Base-by-base conservation (phyloP, 1,140 invertebrate genomes). In the Eufriesea mexicana region DNA sequence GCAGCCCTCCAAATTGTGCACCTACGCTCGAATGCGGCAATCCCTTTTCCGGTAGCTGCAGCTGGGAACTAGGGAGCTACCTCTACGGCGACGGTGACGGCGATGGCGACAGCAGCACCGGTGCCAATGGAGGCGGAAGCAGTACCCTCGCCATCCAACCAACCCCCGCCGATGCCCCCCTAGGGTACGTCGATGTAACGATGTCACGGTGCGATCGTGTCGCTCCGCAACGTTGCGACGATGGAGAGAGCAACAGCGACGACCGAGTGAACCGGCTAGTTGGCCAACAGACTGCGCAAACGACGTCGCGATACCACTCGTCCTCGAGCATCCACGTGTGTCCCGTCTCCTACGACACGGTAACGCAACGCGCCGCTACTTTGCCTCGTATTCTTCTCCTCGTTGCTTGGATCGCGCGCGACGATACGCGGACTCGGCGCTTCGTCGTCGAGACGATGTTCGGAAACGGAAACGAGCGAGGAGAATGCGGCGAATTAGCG, bases 21-120 rank as follows among this genome's bases (percentile, higher is more conserved):
- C 88, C 91, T 90, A 89, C 88, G 89, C 91, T 92, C 89, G 90
- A 91, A 90, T 92, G 91, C 89, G 87, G 90, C 90, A 92, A 92
- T 92, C 89, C 92, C 93, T 93, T 92, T 92, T 91, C 89, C 86
- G 85, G 84, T 83, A 86, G 81, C 87, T 79, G 79, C 77, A 81
- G 76, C 80, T 64, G 75, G 80, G 47, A 83, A 47, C 80, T 25
- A 51, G 79, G 79, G 72, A 82, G 72, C 71, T 55, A 49, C 64
- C n/a, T 25, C 59, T n/a, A 42, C 81, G 73, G 54, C 59, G 55
- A 12, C 23, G 54, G 42, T n/a, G 47, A 23, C 61, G 28, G 49
- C 61, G 72, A 55, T 25, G 70, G 61, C 23, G 54, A 20, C 20
- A 35, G 51, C 35, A 28, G 18, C 57, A 45, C 81, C 57, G 71